Conservation (phyloP, 2,888 invertebrate genomes). For the Oscheius myriophilus region DNA sequence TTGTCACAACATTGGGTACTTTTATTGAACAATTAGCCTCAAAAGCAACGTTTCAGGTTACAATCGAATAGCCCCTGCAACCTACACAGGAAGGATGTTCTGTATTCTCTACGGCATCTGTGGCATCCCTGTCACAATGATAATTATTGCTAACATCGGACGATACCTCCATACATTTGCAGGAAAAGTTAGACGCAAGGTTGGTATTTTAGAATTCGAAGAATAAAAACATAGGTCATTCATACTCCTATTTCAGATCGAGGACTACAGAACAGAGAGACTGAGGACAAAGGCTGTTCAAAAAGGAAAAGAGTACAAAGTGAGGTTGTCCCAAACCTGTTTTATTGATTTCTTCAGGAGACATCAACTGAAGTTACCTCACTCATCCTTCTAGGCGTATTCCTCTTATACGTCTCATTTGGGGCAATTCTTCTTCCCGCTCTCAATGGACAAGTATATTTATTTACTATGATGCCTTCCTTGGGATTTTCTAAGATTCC, state of each 20-base stretch:
- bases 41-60: slow-evolving; percentile 50
- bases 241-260: slow-evolving; percentile 44
- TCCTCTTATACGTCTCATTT: slow-evolving; percentile 62
- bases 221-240: not conserved
- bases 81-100: slow-evolving; percentile 63
- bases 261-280: slow-evolving; percentile 57
- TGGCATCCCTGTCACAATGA: slow-evolving; percentile 69
- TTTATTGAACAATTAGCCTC: not conserved
- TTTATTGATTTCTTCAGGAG: slow-evolving; percentile 23
- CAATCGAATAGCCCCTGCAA: slow-evolving; percentile 67
- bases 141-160: slow-evolving; percentile 68
- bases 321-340: not conserved
- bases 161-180: slow-evolving; percentile 68
- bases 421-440: slow-evolving; percentile 65
- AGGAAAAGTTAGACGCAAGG: slow-evolving; percentile 58
- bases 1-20: slow-evolving; percentile 64
- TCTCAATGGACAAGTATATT: slow-evolving; percentile 64
- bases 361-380: slow-evolving; percentile 59
- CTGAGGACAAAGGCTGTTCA: slow-evolving; percentile 53
- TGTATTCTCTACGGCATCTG: slow-evolving; percentile 67
- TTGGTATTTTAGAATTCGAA: slow-evolving; percentile 17
- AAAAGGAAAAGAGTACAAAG: slow-evolving; percentile 48
- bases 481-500: too few relatives aligned
- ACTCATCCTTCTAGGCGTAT: slow-evolving; percentile 57
- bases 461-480: too few relatives aligned